Conservation (phyloP, 2,113 vertebrate genomes). For the Petrocephalus microphthalmus region DNA sequence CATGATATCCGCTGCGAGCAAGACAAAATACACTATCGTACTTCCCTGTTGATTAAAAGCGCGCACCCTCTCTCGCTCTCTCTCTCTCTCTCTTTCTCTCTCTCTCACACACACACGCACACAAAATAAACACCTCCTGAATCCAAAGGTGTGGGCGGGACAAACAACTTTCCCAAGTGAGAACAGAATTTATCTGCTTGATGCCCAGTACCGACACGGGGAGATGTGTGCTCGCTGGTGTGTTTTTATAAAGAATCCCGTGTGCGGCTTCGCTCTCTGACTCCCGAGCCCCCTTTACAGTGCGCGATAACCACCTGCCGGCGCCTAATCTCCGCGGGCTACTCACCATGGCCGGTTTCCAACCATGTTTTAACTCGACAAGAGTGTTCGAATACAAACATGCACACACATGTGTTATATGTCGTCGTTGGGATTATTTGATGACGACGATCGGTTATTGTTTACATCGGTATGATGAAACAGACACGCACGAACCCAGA, state of each 20-base stretch:
- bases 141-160: conserved; percentile 5
- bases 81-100: too few relatives aligned
- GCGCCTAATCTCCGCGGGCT: neutral
- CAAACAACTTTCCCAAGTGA: conserved; percentile 2
- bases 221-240: neutral
- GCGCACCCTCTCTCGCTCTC: neutral
- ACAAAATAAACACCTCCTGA: neutral
- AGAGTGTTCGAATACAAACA: neutral
- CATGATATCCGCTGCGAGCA: neutral
- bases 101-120: neutral
- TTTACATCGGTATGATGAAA: neutral
- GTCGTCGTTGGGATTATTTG: neutral
- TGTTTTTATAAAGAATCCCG: neutral
- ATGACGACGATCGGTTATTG: neutral
- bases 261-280: neutral
- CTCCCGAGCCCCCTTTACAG: neutral
- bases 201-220: neutral
- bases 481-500: neutral
- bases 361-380: neutral
- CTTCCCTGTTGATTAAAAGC: neutral
- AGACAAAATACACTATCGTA: neutral
- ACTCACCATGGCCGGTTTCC: neutral
- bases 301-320: neutral
- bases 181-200: neutral
- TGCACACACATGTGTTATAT: neutral